A percentile compares a stretch with the other conserved stretches of the same genome.
These are phyloP conservation scores for Spizaetus ornatus DNA, from an alignment of 2,113 vertebrate genomes.

Conservation along the genomic window DNA sequence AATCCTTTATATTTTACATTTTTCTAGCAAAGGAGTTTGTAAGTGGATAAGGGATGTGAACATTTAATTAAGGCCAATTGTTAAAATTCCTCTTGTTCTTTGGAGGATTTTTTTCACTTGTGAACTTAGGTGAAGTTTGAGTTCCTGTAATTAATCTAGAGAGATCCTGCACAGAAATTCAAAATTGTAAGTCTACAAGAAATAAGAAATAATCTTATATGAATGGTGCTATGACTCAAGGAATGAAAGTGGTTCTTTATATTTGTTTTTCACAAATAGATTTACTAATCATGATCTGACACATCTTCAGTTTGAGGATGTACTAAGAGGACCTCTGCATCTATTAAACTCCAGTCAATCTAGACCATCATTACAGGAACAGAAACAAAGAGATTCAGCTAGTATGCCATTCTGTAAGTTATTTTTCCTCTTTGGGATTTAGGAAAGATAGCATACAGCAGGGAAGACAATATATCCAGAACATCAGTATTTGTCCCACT, in stretches of 20 bases:
- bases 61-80: background rate
- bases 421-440: background rate
- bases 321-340: background rate
- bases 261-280: background rate
- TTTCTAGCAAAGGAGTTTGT: background rate
- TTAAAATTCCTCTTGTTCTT: background rate
- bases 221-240: background rate
- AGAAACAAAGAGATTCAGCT: background rate
- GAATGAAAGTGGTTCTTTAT: background rate
- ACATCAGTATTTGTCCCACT: background rate
- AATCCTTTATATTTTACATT: background rate
- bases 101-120: background rate
- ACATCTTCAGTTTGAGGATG: background rate
- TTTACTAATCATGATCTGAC: background rate
- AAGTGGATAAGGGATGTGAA: background rate
- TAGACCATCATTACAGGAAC: background rate
- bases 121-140: background rate
- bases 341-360: background rate
- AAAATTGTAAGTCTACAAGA: background rate
- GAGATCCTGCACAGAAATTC: background rate
- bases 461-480: background rate
- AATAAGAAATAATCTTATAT: background rate
- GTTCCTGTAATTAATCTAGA: background rate
- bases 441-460: background rate
- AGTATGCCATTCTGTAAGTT: background rate